A percentile compares a stretch with the other conserved stretches of the same genome.
These are phyloP conservation scores for Tarsius wallacei DNA, from an alignment of 2,797 vertebrate genomes.

Conservation along the genomic window DNA sequence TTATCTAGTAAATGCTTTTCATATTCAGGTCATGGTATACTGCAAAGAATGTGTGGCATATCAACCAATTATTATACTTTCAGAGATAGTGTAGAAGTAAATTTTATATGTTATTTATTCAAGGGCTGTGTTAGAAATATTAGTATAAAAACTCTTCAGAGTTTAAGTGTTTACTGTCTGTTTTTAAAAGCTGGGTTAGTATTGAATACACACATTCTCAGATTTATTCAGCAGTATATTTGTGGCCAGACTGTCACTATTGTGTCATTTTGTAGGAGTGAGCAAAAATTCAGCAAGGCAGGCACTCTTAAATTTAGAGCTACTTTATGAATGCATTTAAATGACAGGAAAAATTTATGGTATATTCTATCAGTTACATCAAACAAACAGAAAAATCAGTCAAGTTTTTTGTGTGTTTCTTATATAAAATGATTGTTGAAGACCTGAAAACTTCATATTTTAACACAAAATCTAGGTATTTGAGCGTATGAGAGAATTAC, in stretches of 20 bases:
- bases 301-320: conserved; percentile 54
- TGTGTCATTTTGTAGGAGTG: conserved; percentile 65
- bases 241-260: conserved; percentile 64
- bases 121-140: not conserved
- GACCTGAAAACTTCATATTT: not conserved
- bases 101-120: conserved; percentile 40
- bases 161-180: not conserved
- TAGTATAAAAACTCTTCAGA: conserved; percentile 17
- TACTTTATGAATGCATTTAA: conserved; percentile 66
- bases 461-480: not conserved
- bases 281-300: conserved; percentile 73
- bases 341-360: not conserved
- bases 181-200: conserved; percentile 65
- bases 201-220: conserved; percentile 34
- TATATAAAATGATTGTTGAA: not conserved
- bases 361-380: conserved; percentile 27
- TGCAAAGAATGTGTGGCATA: not conserved
- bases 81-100: not conserved
- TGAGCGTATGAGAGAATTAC: not conserved
- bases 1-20: conserved; percentile 38
- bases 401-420: not conserved
- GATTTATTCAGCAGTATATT: conserved; percentile 76
- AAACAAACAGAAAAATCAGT: conserved; percentile 45
- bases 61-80: conserved; percentile 6
- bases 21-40: not conserved